Conservation (phyloP, 2,888 invertebrate genomes). For the Eupithecia abbreviata region DNA sequence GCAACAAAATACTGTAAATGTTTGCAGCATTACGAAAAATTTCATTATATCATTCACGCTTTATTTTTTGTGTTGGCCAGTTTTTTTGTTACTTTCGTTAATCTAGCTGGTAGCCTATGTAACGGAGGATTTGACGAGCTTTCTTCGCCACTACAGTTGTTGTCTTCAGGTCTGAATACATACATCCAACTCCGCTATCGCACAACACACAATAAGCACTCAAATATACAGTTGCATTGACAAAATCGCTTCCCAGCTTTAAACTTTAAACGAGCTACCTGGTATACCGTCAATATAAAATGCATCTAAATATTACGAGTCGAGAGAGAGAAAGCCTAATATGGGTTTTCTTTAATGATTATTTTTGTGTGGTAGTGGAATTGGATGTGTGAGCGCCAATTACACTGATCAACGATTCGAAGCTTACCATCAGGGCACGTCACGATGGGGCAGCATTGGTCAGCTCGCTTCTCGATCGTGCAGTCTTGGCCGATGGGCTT, state of each 20-base stretch:
- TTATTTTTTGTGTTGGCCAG: neutral
- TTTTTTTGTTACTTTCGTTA: neutral
- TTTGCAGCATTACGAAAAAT: neutral
- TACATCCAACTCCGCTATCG: too few species aligned
- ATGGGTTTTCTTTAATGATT: neutral
- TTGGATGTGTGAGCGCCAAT: neutral
- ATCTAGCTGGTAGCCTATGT: neutral
- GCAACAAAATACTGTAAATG: neutral
- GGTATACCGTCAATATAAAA: neutral
- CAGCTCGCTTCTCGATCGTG: slow-evolving; percentile 93
- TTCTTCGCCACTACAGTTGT: neutral
- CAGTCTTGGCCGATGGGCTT: slow-evolving; percentile 97
- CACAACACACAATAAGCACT: neutral
- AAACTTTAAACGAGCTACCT: neutral
- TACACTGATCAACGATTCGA: neutral
- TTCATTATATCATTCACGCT: neutral
- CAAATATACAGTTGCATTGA: neutral
- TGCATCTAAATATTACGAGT: neutral
- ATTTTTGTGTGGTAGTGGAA: neutral
- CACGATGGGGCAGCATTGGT: slow-evolving; percentile 96
- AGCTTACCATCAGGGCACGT: slow-evolving; percentile 94
- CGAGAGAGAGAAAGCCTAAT: neutral
- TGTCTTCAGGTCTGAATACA: neutral
- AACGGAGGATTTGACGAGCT: neutral
- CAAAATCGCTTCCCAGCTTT: neutral